Evolutionary conservation across 1,140 invertebrate genomes (phyloP).

Genomic region (Drosophila yakuba): DNA sequence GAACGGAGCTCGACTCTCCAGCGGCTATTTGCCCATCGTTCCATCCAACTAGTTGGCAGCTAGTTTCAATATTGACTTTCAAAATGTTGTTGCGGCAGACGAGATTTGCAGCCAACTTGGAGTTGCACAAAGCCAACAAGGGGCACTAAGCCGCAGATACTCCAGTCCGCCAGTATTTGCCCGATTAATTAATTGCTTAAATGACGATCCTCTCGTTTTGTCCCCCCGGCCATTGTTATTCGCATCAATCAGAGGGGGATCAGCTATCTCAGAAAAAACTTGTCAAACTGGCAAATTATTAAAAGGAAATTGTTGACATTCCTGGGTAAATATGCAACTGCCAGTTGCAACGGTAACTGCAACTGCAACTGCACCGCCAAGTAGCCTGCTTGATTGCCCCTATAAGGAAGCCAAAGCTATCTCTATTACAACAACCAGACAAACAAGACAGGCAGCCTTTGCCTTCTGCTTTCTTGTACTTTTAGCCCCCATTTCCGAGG

Average conservation of each 20-base stretch:
- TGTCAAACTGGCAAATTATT: conserved; percentile 75
- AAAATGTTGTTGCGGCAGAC: conserved; percentile 66
- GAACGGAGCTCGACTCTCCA: conserved; percentile 31
- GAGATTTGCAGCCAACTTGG: conserved; percentile 41
- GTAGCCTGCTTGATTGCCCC: conserved; percentile 79
- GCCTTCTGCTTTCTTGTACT: conserved; percentile 22
- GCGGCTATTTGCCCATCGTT: conserved; percentile 61
- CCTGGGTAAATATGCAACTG: conserved; percentile 77
- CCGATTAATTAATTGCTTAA: conserved; percentile 72
- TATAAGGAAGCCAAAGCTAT: conserved; percentile 78
- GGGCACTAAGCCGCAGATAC: conserved; percentile 22
- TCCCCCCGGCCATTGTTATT: conserved; percentile 17
- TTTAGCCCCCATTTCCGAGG: conserved; percentile 68
- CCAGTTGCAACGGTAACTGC: conserved; percentile 71
- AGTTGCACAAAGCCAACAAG: conserved; percentile 41
- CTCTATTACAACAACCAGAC: conserved; percentile 75
- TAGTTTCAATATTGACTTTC: conserved; percentile 72
- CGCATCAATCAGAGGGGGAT: conserved; percentile 32
- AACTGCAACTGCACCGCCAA: conserved; percentile 75
- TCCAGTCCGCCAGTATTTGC: conserved; percentile 24
- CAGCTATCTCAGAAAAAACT: conserved; percentile 35
- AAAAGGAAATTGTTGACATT: conserved; percentile 83
- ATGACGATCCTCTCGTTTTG: conserved; percentile 2
- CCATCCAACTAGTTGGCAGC: conserved; percentile 48
- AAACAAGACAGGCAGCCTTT: conserved; percentile 52